A percentile compares a stretch with the other conserved stretches of the same genome.
These are phyloP conservation scores for Tenthredo scrophulariae DNA, from an alignment of 2,888 invertebrate species.

Conservation along the genomic window DNA sequence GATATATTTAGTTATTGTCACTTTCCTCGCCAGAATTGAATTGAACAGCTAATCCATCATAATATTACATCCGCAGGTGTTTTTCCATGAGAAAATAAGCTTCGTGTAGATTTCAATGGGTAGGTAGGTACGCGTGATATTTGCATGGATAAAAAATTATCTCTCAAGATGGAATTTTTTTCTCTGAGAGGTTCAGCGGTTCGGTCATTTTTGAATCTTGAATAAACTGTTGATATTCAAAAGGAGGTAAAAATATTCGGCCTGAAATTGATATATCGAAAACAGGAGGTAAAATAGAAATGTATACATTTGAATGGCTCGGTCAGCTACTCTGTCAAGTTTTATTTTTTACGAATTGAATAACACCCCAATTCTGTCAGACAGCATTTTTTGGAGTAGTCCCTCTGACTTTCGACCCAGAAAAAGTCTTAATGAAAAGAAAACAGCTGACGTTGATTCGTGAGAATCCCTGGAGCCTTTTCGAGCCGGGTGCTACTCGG, in stretches of 20 bases:
- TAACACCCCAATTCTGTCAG: neutral
- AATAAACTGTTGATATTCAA: constrained; percentile 6
- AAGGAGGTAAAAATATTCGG: neutral
- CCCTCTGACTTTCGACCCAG: neutral
- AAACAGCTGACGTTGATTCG: constrained; percentile 41
- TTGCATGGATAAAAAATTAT: neutral
- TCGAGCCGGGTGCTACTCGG: neutral
- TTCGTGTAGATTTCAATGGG: constrained; percentile 11
- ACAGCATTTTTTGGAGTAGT: neutral
- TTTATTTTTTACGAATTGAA: neutral
- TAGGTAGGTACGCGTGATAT: neutral
- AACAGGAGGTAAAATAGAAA: neutral
- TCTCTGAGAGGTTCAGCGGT: neutral
- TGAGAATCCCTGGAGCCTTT: neutral
- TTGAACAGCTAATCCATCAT: constrained; percentile 46
- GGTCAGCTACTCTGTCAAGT: neutral
- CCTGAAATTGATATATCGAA: neutral
- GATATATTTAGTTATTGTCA: constrained; percentile 39
- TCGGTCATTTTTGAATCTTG: neutral
- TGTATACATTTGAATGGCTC: neutral
- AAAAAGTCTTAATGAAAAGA: constrained; percentile 21
- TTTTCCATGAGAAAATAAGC: neutral
- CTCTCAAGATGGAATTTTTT: neutral
- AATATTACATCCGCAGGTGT: constrained; percentile 26
- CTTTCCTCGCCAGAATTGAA: constrained; percentile 27